Evolutionary conservation across 30 jellyfish, hydroid and myxozoan genomes (phyloP).

Genomic region (Aurelia sp.): DNA sequence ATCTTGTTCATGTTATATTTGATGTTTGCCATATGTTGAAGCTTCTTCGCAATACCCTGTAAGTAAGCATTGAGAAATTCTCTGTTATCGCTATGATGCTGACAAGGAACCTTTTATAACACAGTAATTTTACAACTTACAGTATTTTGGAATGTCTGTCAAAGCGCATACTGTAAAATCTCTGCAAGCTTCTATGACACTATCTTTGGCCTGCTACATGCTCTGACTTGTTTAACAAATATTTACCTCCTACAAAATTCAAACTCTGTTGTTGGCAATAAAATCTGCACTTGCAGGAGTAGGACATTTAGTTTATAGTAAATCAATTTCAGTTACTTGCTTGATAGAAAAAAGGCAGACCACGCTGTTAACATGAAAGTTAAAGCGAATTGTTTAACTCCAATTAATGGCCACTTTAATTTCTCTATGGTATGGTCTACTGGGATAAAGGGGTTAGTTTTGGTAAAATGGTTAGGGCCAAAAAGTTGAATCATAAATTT

Average conservation of each 20-base stretch:
- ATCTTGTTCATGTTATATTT: constrained; percentile 25
- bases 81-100: neutral
- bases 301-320: no score
- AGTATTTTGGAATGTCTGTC: neutral
- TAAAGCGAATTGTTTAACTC: constrained; percentile 2
- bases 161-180: neutral
- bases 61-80: neutral
- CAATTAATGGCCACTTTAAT: constrained; percentile 1
- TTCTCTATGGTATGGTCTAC: neutral
- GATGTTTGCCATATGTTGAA: constrained; percentile 54
- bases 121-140: neutral
- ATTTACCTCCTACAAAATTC: no score
- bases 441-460: neutral
- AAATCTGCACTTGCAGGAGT: no score
- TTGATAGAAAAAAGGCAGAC: no score
- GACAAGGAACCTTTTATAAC: neutral
- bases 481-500: no score
- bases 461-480: neutral
- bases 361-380: no score
- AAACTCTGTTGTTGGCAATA: no score
- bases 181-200: constrained; percentile 7
- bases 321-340: no score
- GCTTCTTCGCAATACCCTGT: constrained; percentile 30
- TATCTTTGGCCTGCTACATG: neutral
- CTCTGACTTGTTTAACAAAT: neutral